These are phyloP conservation scores for Drosophila rubida DNA, from an alignment of 2,888 invertebrate species.

Conservation along the genomic window DNA sequence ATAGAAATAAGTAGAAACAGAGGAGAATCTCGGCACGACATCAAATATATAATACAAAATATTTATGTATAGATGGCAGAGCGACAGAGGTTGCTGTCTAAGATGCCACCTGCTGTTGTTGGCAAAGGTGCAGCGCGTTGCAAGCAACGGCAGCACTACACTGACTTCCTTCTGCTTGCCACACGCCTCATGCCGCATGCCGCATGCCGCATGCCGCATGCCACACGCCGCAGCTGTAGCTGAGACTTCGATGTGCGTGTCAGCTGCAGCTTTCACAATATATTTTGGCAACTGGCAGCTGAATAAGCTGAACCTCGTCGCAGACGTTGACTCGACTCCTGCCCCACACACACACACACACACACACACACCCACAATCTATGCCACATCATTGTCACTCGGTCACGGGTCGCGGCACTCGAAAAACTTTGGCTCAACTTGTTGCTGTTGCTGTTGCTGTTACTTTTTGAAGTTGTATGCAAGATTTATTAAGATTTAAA, in stretches of 20 bases:
- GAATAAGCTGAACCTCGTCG: conserved; percentile 31
- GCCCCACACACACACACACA: conserved; percentile 38
- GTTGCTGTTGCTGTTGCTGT: conserved; percentile 43
- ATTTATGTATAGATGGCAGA: not conserved
- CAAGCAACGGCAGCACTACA: not conserved
- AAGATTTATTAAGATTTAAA: conserved; percentile 81
- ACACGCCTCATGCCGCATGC: conserved; percentile 5
- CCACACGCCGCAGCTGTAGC: conserved; percentile 16
- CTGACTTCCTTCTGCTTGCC: conserved; percentile 5
- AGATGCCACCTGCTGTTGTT: conserved; percentile 9
- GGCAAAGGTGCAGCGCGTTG: not conserved
- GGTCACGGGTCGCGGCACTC: conserved; percentile 53
- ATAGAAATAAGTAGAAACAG: conserved; percentile 24
- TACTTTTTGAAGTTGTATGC: conserved; percentile 78
- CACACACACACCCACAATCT: conserved; percentile 46
- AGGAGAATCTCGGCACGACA: conserved; percentile 4
- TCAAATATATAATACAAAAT: conserved; percentile 23
- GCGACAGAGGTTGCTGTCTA: not conserved
- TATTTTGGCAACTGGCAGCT: conserved; percentile 1
- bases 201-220: conserved; percentile 3
- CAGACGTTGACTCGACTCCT: conserved; percentile 8
- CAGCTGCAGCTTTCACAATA: conserved; percentile 37
- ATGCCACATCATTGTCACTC: conserved; percentile 69
- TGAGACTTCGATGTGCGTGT: conserved; percentile 37
- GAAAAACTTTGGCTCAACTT: conserved; percentile 36